Conservation (phyloP, 2,888 invertebrate genomes). For the Phragmatobia fuliginosa region DNA sequence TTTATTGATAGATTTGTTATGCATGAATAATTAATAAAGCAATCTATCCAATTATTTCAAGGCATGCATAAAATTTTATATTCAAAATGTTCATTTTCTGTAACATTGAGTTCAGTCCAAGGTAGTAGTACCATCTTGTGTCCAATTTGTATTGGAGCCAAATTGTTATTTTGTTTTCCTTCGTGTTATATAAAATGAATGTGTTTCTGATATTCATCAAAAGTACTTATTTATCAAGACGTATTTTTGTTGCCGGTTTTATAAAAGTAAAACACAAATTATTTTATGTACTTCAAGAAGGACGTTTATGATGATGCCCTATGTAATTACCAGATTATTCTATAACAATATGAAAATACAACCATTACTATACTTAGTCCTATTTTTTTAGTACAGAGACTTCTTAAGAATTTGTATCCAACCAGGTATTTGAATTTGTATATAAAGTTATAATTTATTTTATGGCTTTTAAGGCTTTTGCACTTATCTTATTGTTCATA, state of each 20-base stretch:
- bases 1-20: conserved; percentile 14
- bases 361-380: no score
- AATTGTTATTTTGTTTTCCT: not conserved
- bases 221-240: not conserved
- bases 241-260: not conserved
- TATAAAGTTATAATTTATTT: no score
- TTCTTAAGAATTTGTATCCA: no score
- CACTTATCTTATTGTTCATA: not conserved
- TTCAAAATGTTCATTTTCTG: conserved; percentile 16
- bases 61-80: conserved; percentile 16
- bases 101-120: conserved; percentile 21
- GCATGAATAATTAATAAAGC: conserved; percentile 20
- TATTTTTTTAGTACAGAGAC: no score
- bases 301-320: not conserved
- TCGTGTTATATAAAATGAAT: not conserved
- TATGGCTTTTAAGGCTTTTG: not conserved
- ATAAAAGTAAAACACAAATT: not conserved
- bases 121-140: conserved; percentile 2
- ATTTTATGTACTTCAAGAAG: not conserved
- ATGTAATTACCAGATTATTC: not conserved
- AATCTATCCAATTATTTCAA: conserved; percentile 16
- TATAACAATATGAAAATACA: no score
- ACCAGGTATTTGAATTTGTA: not conserved
- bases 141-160: not conserved
- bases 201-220: not conserved